A percentile compares a stretch with the other conserved stretches of the same genome.
These are phyloP conservation scores for Aphyosemion australe DNA, from an alignment of 2,113 vertebrate species.

Conservation along the genomic window DNA sequence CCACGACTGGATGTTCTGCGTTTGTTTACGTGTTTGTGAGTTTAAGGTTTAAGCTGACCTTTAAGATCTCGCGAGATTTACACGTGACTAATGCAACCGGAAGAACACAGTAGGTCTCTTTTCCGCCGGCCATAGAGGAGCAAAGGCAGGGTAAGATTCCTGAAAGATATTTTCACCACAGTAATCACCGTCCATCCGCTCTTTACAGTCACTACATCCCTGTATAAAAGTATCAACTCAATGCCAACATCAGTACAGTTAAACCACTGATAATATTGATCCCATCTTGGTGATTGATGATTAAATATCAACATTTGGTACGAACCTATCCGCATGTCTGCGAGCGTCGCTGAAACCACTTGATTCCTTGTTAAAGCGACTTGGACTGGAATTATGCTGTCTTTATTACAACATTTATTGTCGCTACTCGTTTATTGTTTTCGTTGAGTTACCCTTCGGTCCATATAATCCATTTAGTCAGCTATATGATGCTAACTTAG, in stretches of 20 bases:
- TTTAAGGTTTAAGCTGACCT: fast-evolving
- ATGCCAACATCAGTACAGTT: background rate
- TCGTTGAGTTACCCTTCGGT: no score
- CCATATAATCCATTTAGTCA: background rate
- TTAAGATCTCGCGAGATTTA: conserved; percentile 77
- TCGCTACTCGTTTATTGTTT: background rate
- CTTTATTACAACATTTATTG: background rate
- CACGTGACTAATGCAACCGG: conserved; percentile 73
- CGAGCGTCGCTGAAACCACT: background rate
- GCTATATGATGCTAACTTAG: no score
- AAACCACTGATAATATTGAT: conserved; percentile 22
- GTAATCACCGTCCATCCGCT: conserved; percentile 81
- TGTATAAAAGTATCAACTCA: background rate
- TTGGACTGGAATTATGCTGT: fast-evolving
- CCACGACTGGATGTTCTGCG: fast-evolving
- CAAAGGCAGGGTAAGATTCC: conserved; percentile 80
- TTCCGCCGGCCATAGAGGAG: conserved; percentile 84
- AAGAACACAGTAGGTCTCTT: conserved; percentile 76
- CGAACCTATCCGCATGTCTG: conserved; percentile 57
- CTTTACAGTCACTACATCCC: background rate
- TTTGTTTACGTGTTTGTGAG: background rate
- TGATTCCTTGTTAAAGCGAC: background rate
- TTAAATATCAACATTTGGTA: background rate
- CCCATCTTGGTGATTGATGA: conserved; percentile 6
- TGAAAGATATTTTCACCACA: background rate